Conservation (phyloP, 1,140 invertebrate genomes). For the Saccostrea echinata region DNA sequence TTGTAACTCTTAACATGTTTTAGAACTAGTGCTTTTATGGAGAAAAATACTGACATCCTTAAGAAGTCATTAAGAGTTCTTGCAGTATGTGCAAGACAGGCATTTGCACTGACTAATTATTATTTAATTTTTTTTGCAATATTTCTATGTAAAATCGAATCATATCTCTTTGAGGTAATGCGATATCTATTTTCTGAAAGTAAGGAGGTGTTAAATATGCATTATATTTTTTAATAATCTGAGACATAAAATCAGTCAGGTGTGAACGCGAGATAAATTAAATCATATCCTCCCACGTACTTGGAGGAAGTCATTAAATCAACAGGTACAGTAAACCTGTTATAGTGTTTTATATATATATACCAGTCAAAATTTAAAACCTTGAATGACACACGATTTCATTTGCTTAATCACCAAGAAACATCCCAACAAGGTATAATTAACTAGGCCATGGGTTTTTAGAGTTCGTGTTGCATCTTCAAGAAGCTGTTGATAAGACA, state of each 20-base stretch:
- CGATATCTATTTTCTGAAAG: background rate
- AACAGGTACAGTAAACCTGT: background rate
- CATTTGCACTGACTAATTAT: too few relatives aligned
- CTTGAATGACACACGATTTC: background rate
- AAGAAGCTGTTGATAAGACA: background rate
- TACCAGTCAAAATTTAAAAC: background rate
- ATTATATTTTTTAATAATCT: background rate
- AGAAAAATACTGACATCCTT: too few relatives aligned
- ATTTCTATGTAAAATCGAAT: too few relatives aligned
- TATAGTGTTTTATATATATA: background rate
- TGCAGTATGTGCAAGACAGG: too few relatives aligned
- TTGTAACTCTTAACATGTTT: too few relatives aligned
- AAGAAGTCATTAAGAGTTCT: too few relatives aligned
- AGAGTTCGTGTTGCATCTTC: conserved; percentile 13
- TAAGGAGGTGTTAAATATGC: background rate
- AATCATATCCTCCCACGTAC: conserved; percentile 8
- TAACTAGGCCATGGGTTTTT: background rate
- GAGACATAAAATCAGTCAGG: conserved; percentile 16
- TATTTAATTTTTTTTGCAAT: too few relatives aligned
- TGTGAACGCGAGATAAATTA: background rate
- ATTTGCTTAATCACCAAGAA: background rate
- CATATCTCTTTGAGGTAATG: background rate
- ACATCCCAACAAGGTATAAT: background rate
- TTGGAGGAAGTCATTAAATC: conserved; percentile 4
- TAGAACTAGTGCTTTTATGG: too few relatives aligned